Evolutionary conservation across 1,140 invertebrate species (phyloP), one percentile per base, ranked within the genome.

Genomic region (Anoplolepis gracilipes): DNA sequence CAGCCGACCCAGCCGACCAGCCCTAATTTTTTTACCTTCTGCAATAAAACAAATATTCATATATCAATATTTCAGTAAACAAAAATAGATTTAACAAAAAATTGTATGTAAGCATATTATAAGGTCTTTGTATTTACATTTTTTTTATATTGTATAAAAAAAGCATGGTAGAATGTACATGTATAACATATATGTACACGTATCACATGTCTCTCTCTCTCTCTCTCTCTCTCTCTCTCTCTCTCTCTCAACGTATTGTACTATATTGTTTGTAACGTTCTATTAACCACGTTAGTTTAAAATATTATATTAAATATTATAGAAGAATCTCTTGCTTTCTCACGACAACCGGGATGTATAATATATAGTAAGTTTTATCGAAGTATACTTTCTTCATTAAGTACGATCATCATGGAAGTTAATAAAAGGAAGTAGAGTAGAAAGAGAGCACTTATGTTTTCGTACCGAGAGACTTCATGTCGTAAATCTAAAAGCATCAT

Each of bases 21-120:
- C 25, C 64, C 94, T 94, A 55, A 93, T 93, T 70, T 90, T 92
- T 28, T 46, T 90, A 10, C 87, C 65, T 1, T 65, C 89, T 90
- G 86, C 5, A 87, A 36, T 49, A n/a, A 79, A 28, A 61, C 0
- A 55, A 5, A 70, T 33, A 42, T 16, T 39, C n/a, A n/a, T n/a
- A n/a, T n/a, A n/a, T n/a, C n/a, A n/a, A n/a, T n/a, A n/a, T n/a
- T n/a, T n/a, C 25, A 55, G 28, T 16, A 39, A n/a, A 36, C 13
- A 64, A 16, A 30, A 16, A n/a, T 13, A 28, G 4, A 30, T 46
- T 0, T 28, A 57, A 61, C 16, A 22, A 59, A 1, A 73, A 61
- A 16, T 3, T 49, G 4, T 75, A 33, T 42, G 33, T 19, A 42
- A 72, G 25, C 0, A 1, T 28, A 33, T 73, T 36, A 55, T 7